Base-by-base conservation (phyloP, 2,797 vertebrate species). In the Rachycentron canadum region DNA sequence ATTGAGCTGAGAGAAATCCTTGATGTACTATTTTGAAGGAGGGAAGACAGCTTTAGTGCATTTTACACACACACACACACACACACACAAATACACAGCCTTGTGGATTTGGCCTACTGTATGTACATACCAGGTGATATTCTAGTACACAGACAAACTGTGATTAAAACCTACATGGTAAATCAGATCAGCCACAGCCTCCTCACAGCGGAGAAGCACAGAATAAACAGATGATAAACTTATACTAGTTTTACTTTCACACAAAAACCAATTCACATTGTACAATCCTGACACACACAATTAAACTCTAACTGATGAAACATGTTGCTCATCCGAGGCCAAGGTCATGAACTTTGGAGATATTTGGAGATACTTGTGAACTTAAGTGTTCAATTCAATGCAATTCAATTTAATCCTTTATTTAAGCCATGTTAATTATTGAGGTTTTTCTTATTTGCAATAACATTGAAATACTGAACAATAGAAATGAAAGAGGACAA, bases 11-110 rank as follows among this genome's bases (percentile, higher is more conserved):
- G 86, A 88, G 84, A 83, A 84, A 88, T 74, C 85, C 76, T 92
- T 92, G 86, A 92, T 93, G 85, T 87, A 74, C 80, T 70, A 82
- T 91, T 91, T 89, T 87, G 81, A 89, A 75, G 84, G 78, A 79
- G 63, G 76, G 62, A 82, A 86, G 69, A 74, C 47, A 73, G 82
- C 86, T 79, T 88, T 84, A 64, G 72, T 76, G 71, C 80, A 23
- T 91, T 89, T 73, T 25, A 25, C 21, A 64, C 60, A 56, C 32
- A 69, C 38, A 60, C 25, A 32, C n/a, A 58, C 19, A 23, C 52
- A 53, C 50, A 34, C 5, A 53, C 26, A 66, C 41, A 49, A 53
- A 79, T 71, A 76, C 63, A 65, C 56, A 68, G 61, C 68, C 76
- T 69, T 3, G 1, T 69, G 56, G 60, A 78, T 81, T 73, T 82